phyloP scores from a whole-genome alignment of 1,140 invertebrate species.

The Dinothrombium tinctorium region DNA sequence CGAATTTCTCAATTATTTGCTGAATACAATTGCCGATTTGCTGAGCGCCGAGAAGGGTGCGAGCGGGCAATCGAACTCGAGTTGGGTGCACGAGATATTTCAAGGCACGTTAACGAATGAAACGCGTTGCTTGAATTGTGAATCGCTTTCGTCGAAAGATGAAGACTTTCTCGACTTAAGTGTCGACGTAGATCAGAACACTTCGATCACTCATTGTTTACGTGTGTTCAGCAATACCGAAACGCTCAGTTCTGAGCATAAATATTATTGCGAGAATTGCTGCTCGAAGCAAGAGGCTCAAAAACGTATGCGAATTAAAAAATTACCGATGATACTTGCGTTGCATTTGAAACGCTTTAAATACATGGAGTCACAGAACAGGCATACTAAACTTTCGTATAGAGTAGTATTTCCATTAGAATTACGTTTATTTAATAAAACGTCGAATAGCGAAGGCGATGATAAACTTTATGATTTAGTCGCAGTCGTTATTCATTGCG shows the following conservation, averaged over 20 bases:
- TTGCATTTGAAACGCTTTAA: conserved; percentile 93
- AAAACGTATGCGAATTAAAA: conserved; percentile 89
- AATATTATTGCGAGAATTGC: conserved; percentile 99
- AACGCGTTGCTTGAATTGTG: conserved; percentile 95
- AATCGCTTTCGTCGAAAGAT: conserved; percentile 48
- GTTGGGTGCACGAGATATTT: conserved; percentile 99
- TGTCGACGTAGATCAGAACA: conserved; percentile 98
- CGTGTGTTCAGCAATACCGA: conserved; percentile 94
- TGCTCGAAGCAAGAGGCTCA: conserved; percentile 96
- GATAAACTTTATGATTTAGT: conserved; percentile 94
- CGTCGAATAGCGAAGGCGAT: conserved; percentile 26
- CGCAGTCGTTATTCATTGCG: conserved; percentile 96
- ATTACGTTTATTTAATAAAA: conserved; percentile 87
- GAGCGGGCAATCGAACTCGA: conserved; percentile 2
- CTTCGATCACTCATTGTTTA: conserved; percentile 93
- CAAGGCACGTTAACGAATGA: conserved; percentile 97
- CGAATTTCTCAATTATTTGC: conserved; percentile 95
- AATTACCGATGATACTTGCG: conserved; percentile 87
- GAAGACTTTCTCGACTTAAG: conserved; percentile 98
- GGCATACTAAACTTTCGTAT: conserved; percentile 96
- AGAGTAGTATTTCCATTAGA: conserved; percentile 95
- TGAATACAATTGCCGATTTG: conserved; percentile 48
- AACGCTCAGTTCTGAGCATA: conserved; percentile 96
- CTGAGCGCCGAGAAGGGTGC: conserved; percentile 24
- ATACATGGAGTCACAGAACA: conserved; percentile 94